These are phyloP conservation scores for Zelostemma sp. DNA, from an alignment of 1,140 invertebrate genomes.

Conservation along the genomic window DNA sequence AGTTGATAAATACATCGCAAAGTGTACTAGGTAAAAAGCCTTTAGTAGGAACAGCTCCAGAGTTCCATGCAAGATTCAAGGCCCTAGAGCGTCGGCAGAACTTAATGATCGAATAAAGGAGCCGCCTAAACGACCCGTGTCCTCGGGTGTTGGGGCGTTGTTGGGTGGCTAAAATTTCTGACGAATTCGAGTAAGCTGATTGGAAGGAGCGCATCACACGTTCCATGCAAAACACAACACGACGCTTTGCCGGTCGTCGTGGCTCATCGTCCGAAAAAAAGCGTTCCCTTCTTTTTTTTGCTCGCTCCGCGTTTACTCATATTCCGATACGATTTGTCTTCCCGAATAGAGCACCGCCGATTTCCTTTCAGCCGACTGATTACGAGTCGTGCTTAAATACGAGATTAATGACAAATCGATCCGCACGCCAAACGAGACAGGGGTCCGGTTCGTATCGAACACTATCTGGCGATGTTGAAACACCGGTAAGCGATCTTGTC, in stretches of 20 bases:
- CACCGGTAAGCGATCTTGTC: constrained; percentile 65
- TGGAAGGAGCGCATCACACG: constrained; percentile 54
- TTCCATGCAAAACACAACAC: not conserved
- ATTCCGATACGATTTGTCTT: not conserved
- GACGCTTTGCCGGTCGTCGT: constrained; percentile 36
- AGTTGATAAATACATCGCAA: constrained; percentile 37
- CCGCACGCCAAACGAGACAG: constrained; percentile 62
- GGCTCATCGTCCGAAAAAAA: constrained; percentile 12
- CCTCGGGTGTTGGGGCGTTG: constrained; percentile 63
- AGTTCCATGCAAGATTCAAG: constrained; percentile 32
- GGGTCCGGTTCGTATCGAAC: constrained; percentile 59
- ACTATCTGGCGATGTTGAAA: constrained; percentile 62
- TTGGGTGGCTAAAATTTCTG: constrained; percentile 40
- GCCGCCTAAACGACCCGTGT: constrained; percentile 68
- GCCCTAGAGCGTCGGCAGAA: constrained; percentile 54
- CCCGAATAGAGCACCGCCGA: constrained; percentile 6
- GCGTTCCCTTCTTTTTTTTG: not conserved
- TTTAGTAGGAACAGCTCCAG: constrained; percentile 35
- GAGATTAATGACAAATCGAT: constrained; percentile 58
- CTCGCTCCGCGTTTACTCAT: not conserved
- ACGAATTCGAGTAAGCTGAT: constrained; percentile 47
- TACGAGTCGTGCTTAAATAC: constrained; percentile 49
- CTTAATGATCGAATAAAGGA: constrained; percentile 69
- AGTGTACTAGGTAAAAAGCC: constrained; percentile 49
- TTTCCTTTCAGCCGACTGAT: constrained; percentile 37